These are phyloP conservation scores for Habroteleia sp. DNA, from an alignment of 2,888 invertebrate genomes.

Conservation along the genomic window DNA sequence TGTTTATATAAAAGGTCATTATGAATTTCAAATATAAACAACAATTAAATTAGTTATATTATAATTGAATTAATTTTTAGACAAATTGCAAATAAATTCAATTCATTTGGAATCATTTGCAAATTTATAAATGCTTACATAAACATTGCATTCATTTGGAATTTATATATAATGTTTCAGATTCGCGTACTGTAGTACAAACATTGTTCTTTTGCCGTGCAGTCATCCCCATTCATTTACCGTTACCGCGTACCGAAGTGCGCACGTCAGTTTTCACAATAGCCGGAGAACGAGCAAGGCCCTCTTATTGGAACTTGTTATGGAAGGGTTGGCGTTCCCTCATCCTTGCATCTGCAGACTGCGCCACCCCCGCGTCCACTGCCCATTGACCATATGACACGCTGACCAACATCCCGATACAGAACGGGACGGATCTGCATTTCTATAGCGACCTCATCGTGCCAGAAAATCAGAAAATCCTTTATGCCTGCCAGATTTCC, in stretches of 20 bases:
- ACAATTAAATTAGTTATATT: too few species aligned
- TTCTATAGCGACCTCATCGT: conserved; percentile 53
- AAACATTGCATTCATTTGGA: too few species aligned
- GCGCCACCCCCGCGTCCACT: conserved; percentile 70
- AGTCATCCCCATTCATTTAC: conserved; percentile 68
- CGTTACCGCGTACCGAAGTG: conserved; percentile 72
- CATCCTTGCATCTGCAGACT: conserved; percentile 76
- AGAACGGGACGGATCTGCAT: conserved; percentile 45
- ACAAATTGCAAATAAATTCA: too few species aligned
- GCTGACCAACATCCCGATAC: conserved; percentile 79
- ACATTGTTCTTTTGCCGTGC: too few species aligned
- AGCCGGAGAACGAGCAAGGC: conserved; percentile 67
- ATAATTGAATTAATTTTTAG: too few species aligned
- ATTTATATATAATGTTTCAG: too few species aligned
- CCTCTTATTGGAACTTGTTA: conserved; percentile 77
- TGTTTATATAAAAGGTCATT: too few species aligned
- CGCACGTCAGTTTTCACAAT: conserved; percentile 73
- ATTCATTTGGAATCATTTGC: too few species aligned
- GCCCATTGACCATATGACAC: conserved; percentile 80
- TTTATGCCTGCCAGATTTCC: conserved; percentile 39
- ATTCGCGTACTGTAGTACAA: too few species aligned
- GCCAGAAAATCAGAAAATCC: conserved; percentile 40
- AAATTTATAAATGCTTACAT: too few species aligned
- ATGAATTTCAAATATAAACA: too few species aligned
- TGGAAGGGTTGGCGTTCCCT: conserved; percentile 78